A percentile compares a stretch with the other conserved stretches of the same genome.
Evolutionary conservation across 2,113 vertebrate genomes (phyloP).

Genomic region (Planiliza haematocheilus): DNA sequence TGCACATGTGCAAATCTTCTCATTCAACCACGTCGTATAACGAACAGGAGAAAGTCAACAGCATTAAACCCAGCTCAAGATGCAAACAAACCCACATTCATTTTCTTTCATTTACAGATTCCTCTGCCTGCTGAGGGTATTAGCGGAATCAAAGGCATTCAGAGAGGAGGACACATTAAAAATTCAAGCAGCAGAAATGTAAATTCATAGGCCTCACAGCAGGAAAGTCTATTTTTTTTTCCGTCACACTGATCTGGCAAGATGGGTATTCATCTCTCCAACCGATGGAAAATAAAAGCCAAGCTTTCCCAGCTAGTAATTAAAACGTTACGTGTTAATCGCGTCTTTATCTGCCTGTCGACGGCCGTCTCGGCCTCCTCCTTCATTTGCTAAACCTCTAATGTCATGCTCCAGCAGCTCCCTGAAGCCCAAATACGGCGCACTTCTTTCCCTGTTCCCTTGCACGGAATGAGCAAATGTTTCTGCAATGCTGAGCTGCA

Average conservation of each 20-base stretch:
- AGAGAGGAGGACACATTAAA: conserved; percentile 34
- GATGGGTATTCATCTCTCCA: conserved; percentile 37
- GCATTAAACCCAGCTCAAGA: not conserved
- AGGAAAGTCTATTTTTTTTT: conserved; percentile 37
- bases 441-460: not conserved
- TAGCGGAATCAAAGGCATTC: conserved; percentile 25
- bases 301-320: conserved; percentile 26
- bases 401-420: conserved; percentile 29
- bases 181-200: conserved; percentile 25
- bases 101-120: not conserved
- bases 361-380: conserved; percentile 15
- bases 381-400: conserved; percentile 19
- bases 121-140: conserved; percentile 1
- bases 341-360: conserved; percentile 54
- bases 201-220: conserved; percentile 24
- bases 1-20: not conserved
- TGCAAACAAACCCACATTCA: not conserved
- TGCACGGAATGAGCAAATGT: conserved; percentile 21
- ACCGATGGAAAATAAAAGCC: not conserved
- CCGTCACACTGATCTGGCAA: conserved; percentile 24
- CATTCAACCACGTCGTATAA: not conserved
- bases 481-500: conserved; percentile 20
- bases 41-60: not conserved
- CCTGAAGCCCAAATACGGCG: not conserved
- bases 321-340: conserved; percentile 50